Evolutionary conservation across 2,113 vertebrate species (phyloP).

Genomic region (Malurus melanocephalus): DNA sequence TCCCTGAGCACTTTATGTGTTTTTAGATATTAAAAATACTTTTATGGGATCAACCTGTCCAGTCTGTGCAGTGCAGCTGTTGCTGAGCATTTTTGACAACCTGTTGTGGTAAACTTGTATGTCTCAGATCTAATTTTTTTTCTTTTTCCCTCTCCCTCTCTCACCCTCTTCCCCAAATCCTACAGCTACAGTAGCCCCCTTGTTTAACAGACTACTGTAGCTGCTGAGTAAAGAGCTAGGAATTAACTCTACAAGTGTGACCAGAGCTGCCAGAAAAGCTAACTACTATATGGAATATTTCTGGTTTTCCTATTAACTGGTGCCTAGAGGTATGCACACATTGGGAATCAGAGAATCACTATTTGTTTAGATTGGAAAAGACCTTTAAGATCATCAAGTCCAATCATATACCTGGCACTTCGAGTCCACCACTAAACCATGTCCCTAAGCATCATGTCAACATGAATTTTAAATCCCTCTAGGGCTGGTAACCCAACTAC

Average conservation of each 20-base stretch:
- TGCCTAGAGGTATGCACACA: background rate
- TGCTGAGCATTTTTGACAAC: conserved; percentile 78
- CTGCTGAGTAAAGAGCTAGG: background rate
- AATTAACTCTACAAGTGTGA: background rate
- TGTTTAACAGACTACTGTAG: background rate
- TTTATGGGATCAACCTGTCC: conserved; percentile 77
- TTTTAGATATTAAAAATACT: conserved; percentile 77
- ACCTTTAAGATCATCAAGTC: background rate
- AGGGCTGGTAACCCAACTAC: background rate
- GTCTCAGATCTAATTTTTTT: background rate
- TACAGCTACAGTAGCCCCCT: background rate
- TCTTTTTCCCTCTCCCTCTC: background rate
- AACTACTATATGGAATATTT: background rate
- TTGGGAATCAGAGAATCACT: background rate
- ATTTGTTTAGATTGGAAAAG: background rate
- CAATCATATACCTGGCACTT: background rate
- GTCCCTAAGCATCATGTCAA: background rate
- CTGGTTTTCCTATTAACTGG: background rate
- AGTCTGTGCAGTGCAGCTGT: conserved; percentile 67
- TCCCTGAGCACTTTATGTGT: background rate
- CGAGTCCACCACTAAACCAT: background rate
- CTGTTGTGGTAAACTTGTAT: conserved; percentile 67
- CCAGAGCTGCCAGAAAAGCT: background rate
- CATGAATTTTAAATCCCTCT: background rate
- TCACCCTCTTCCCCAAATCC: background rate